Base-by-base conservation (phyloP, 2,797 vertebrate genomes). In the Paratrypauchen microcephalus region DNA sequence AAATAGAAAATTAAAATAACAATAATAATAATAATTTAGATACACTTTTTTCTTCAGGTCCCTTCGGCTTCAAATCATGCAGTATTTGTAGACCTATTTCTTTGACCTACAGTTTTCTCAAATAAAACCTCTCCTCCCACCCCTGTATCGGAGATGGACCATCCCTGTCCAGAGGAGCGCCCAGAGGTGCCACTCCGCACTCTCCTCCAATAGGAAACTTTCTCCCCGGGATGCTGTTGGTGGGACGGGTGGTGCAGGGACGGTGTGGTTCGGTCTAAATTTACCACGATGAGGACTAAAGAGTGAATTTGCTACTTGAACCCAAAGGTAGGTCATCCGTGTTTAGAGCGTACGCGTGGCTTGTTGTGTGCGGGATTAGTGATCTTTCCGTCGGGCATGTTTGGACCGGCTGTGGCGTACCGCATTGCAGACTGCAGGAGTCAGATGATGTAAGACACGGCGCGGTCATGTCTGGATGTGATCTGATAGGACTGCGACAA, bases 391-490 rank as follows among this genome's bases (percentile, higher is more conserved):
- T 5, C 6, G 32, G n/a, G 48, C 30, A 2, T 45, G 58, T 24
- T 67, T 64, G 85, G 84, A 89, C 81, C 83, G 75, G 77, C 71
- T 36, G 58, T 13, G 61, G 58, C 87, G 83, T 92, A 93, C 93
- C 93, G 93, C 93, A 94, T 89, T 94, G 93, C 93, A 94, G 93
- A 88, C 80, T 81, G 67, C 76, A 6, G 77, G 41, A 62, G 39
- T 66, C 81, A 75, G 6, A 77, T 66, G 83, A 84, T 81, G 87
- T 69, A 70, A 82, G 72, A 57, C n/a, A n/a, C n/a, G 47, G 63
- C 77, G 84, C 83, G 87, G 70, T n/a, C 62, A 72, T 76, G 75
- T 39, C 21, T 55, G 36, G 41, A 36, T 19, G 21, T 6, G 0
- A 26, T 19, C 5, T 26, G 9, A 2, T 32, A 47, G 13, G 55